These are phyloP conservation scores for Peromyscus aztecus DNA, from an alignment of 2,797 vertebrate species.

Conservation along the genomic window DNA sequence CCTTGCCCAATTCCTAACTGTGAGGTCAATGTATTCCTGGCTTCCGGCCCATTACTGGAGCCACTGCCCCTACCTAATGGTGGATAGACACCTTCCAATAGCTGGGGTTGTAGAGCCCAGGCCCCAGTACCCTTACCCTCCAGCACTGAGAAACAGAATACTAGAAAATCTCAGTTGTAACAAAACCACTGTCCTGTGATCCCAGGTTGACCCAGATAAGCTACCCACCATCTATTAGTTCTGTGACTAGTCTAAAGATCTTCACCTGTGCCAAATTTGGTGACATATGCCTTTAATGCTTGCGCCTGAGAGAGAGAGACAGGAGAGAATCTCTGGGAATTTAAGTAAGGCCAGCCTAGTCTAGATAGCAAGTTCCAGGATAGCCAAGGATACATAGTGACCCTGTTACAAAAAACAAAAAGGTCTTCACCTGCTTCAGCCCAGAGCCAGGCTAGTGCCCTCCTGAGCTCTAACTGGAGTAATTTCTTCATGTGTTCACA, in stretches of 20 bases:
- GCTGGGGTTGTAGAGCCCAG: background rate
- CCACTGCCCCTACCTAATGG: constrained; percentile 17
- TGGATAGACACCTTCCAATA: background rate
- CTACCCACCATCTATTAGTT: background rate
- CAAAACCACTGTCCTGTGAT: background rate
- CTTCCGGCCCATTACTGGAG: background rate
- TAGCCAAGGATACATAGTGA: background rate
- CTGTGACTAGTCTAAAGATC: background rate
- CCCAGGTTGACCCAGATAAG: background rate
- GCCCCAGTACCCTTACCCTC: background rate
- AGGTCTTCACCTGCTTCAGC: background rate
- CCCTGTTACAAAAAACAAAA: background rate
- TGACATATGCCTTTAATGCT: background rate
- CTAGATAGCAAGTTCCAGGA: background rate
- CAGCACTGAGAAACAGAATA: background rate
- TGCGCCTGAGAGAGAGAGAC: background rate
- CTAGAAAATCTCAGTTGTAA: background rate
- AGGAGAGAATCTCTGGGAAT: background rate
- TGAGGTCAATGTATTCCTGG: constrained; percentile 30
- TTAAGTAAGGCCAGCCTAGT: background rate
- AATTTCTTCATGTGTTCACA: background rate
- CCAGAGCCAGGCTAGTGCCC: background rate
- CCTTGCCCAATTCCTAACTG: background rate
- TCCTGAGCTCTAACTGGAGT: background rate
- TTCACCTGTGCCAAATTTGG: background rate